Base-by-base conservation (phyloP, 1,140 invertebrate species). In the Augochlora pura region DNA sequence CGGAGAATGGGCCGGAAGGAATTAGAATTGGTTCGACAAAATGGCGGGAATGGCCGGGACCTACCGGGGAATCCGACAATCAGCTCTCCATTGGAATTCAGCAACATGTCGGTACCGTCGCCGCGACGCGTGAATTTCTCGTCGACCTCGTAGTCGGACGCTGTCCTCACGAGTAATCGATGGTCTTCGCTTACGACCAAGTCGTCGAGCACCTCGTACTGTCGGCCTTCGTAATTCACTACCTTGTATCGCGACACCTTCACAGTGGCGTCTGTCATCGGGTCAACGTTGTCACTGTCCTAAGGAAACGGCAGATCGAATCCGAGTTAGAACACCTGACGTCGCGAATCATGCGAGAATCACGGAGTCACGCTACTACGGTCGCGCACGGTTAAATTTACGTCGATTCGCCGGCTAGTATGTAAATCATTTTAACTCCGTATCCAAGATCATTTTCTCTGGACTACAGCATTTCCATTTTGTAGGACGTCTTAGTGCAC, bases 71-170 rank as follows among this genome's bases (percentile, higher is more conserved):
- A 91, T 63, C 90, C 92, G 57, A 93, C 91, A 54, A 93, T 74
- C 64, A 91, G 91, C 75, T 93, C 88, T 42, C 94, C 94, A 81
- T 93, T 91, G 80, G 92, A 93, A 89, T 93, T 93, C 39, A 94
- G 84, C 57, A 94, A 88, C 72, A 88, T 92, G 87, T 90, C 91
- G 38, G 93, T 94, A 27, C 94, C 94, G 88, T 94, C 94, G 82
- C 91, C 93, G 38, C 94, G 91, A 39, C 91, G 90, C 38, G 91
- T 92, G 86, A 93, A 94, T 86, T 94, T 90, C 90, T 94, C 94
- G 73, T 93, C 91, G 52, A 92, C 83, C 81, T 92, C 91, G 90
- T 93, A 94, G 88, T 94, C 93, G 52, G 93, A 93, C 21, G 91
- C 92, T 54, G 91, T 92, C 75, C 91, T 93, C 75, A 93, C 91